phyloP scores from a whole-genome alignment of 2,797 vertebrate species.

The Sarcophilus harrisii region DNA sequence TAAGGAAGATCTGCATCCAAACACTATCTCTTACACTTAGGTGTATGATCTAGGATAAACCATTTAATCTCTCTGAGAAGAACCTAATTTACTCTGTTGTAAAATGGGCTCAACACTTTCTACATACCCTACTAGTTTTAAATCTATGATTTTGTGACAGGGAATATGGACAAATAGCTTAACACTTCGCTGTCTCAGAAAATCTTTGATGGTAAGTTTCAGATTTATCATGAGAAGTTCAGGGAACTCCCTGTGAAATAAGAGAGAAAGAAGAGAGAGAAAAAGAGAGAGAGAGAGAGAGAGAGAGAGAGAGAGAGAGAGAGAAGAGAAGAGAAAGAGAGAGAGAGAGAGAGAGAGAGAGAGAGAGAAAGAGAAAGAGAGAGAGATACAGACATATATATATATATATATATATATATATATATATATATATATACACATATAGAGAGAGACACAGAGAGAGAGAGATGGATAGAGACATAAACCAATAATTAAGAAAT shows the following conservation, averaged over 20 bases:
- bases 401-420: too few relatives aligned
- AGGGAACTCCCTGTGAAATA: neutral
- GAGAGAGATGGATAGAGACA: too few relatives aligned
- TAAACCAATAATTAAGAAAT: neutral
- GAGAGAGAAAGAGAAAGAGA: too few relatives aligned
- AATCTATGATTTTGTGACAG: neutral
- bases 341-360: too few relatives aligned
- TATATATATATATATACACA: too few relatives aligned
- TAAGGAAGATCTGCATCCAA: neutral
- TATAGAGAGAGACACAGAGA: too few relatives aligned
- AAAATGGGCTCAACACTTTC: neutral
- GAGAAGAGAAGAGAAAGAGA: too few relatives aligned
- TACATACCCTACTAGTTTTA: neutral
- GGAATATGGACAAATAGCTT: neutral
- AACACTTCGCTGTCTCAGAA: neutral
- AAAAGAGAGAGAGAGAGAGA: too few relatives aligned
- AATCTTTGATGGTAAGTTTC: neutral
- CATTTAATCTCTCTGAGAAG: neutral
- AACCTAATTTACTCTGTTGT: neutral
- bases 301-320: neutral
- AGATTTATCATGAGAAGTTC: neutral
- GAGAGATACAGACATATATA: too few relatives aligned
- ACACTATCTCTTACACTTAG: neutral
- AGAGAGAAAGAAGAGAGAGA: neutral
- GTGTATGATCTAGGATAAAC: neutral